phyloP scores from a whole-genome alignment of 2,113 vertebrate species.

The Pedetes capensis region DNA sequence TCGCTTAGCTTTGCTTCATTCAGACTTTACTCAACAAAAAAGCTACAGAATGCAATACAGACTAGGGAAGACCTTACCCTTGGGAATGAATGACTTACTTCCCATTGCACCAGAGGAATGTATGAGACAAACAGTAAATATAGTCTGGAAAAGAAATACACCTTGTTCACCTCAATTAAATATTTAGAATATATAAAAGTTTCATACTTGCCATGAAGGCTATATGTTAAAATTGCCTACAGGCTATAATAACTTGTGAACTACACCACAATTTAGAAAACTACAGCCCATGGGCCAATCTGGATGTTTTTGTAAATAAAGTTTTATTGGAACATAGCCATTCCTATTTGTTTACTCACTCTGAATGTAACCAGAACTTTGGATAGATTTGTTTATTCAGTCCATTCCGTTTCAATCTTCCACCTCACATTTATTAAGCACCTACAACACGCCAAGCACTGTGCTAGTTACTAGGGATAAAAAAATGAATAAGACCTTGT shows the following conservation, averaged over 20 bases:
- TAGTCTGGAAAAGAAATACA: background rate
- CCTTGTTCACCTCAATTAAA: constrained; percentile 23
- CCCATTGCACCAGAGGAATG: background rate
- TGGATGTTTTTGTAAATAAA: constrained; percentile 45
- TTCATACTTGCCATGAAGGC: background rate
- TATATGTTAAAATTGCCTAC: constrained; percentile 20
- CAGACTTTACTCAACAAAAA: constrained; percentile 17
- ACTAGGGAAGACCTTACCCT: background rate
- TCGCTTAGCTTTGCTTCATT: constrained; percentile 27
- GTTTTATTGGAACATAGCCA: constrained; percentile 16
- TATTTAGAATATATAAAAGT: constrained; percentile 23
- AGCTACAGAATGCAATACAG: constrained; percentile 34
- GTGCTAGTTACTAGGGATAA: background rate
- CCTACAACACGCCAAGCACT: background rate
- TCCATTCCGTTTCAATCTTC: background rate
- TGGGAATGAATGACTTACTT: background rate
- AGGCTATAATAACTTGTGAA: constrained; percentile 21
- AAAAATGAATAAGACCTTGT: background rate
- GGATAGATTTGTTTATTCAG: background rate
- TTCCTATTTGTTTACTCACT: constrained; percentile 36
- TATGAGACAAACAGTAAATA: constrained; percentile 38
- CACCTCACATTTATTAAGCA: background rate
- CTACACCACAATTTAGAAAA: constrained; percentile 15
- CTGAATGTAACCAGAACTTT: constrained; percentile 30
- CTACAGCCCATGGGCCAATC: background rate